Conservation (phyloP, 2,113 vertebrate genomes). For the Cathartes aura region DNA sequence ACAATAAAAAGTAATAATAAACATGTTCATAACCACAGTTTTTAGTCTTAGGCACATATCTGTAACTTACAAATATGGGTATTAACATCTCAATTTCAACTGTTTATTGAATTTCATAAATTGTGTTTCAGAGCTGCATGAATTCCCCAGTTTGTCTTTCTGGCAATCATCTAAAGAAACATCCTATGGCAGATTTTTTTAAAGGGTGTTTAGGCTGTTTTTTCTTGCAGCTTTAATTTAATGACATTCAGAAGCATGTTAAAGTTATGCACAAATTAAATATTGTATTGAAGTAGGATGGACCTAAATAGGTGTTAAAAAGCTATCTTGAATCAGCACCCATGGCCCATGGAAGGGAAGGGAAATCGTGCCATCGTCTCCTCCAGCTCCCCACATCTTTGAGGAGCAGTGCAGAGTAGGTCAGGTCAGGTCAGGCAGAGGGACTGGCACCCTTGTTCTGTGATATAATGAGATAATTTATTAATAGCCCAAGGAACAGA, state of each 20-base stretch:
- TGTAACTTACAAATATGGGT: not conserved
- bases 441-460: fast-evolving
- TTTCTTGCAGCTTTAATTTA: not conserved
- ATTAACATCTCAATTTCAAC: not conserved
- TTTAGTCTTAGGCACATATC: not conserved
- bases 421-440: not conserved
- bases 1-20: not conserved
- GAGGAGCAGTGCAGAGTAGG: not conserved
- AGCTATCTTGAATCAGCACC: not conserved
- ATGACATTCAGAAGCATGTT: not conserved
- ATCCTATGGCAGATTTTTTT: not conserved
- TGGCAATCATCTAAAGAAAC: not conserved
- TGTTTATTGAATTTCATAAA: not conserved
- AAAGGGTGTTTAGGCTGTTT: not conserved
- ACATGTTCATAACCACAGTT: not conserved
- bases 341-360: not conserved
- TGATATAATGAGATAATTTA: not conserved
- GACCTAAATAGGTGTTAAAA: not conserved
- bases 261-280: not conserved
- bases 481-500: not conserved
- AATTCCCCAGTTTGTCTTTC: not conserved
- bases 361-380: not conserved
- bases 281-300: not conserved
- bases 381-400: not conserved
- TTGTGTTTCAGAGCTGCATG: not conserved